Conservation (phyloP, 1,140 invertebrate species). For the Mycetomoellerius zeteki region DNA sequence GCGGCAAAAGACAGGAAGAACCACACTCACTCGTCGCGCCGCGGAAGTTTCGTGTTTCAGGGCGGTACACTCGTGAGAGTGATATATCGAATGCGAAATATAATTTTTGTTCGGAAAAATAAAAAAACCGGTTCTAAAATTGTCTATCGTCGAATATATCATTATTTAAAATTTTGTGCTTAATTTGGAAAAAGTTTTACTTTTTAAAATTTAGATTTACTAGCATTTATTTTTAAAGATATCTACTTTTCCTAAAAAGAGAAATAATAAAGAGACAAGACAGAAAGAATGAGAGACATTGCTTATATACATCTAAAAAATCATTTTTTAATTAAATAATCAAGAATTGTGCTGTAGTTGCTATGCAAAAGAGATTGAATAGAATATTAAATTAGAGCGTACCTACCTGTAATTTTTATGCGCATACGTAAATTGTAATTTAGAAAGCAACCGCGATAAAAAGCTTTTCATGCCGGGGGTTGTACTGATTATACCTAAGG, state of each 20-base stretch:
- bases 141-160: not conserved
- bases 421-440: slow-evolving; percentile 66
- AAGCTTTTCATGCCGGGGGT: slow-evolving; percentile 62
- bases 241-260: not conserved
- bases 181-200: not conserved
- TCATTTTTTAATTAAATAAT: slow-evolving; percentile 3
- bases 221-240: not conserved
- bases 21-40: slow-evolving; percentile 72
- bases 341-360: not conserved
- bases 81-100: slow-evolving; percentile 66
- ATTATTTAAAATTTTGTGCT: not conserved
- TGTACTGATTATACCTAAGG: slow-evolving; percentile 51
- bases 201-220: not conserved
- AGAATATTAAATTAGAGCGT: slow-evolving; percentile 33
- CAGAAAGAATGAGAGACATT: not conserved
- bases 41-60: slow-evolving; percentile 84
- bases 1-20: slow-evolving; percentile 66
- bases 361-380: not conserved
- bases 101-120: slow-evolving; percentile 57
- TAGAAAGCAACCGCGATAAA: slow-evolving; percentile 55
- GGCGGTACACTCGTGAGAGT: slow-evolving; percentile 69
- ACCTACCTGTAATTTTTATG: slow-evolving; percentile 29
- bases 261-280: not conserved
- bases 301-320: not conserved
- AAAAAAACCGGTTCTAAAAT: slow-evolving; percentile 34